These are phyloP conservation scores for Mesocentrotus franciscanus DNA, from an alignment of 53 echinoderm and acorn worm genomes.

Conservation along the genomic window DNA sequence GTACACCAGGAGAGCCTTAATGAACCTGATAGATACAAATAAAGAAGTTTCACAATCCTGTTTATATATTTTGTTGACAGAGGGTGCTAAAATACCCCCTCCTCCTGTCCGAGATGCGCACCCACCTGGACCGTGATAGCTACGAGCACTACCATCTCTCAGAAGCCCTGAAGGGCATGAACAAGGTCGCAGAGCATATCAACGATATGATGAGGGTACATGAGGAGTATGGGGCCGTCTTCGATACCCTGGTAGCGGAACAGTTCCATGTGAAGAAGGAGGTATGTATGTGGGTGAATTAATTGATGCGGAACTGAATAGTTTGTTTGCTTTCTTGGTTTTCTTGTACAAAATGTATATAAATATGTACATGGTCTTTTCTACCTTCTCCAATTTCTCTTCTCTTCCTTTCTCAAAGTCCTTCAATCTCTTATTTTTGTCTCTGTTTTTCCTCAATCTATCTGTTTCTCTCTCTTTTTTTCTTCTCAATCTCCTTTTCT, in stretches of 20 bases:
- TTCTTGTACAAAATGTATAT: neutral
- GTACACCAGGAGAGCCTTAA: too few relatives aligned
- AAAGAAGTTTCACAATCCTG: too few relatives aligned
- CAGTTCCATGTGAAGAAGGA: slow-evolving; percentile 96
- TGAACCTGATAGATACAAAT: too few relatives aligned
- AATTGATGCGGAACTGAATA: neutral
- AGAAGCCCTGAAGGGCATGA: slow-evolving; percentile 91
- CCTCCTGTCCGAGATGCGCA: slow-evolving; percentile 82
- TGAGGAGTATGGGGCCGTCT: slow-evolving; percentile 93
- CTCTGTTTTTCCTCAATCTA: neutral
- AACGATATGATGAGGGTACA: slow-evolving; percentile 99
- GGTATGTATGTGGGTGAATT: slow-evolving; percentile 60
- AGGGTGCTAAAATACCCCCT: slow-evolving; percentile 97
- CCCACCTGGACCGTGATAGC: slow-evolving; percentile 86
- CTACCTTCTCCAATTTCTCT: neutral
- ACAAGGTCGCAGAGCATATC: slow-evolving; percentile 94
- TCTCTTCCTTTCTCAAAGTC: too few relatives aligned
- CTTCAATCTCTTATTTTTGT: neutral
- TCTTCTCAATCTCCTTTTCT: too few relatives aligned
- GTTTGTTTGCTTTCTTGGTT: neutral
- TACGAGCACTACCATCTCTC: slow-evolving; percentile 89
- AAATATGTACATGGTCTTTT: neutral
- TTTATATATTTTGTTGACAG: slow-evolving; percentile 57
- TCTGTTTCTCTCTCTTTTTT: too few relatives aligned
- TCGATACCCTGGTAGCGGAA: slow-evolving; percentile 86